phyloP scores from a whole-genome alignment of 2,113 vertebrate genomes.

The Dicentrarchus labrax region DNA sequence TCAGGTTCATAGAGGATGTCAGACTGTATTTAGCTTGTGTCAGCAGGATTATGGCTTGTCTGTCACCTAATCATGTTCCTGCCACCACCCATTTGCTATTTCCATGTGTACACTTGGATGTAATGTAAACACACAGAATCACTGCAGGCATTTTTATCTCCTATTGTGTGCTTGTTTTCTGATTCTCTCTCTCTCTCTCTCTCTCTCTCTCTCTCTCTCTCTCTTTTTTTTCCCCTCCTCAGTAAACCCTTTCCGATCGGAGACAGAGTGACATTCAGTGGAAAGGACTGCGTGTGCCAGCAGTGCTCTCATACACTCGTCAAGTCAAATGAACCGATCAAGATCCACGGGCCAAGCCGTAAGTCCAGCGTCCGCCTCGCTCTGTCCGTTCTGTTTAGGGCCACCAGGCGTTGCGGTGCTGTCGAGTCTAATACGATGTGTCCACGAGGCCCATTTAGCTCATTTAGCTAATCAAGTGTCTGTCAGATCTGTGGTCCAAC shows the following conservation, averaged over 20 bases:
- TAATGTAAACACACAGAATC: constrained; percentile 51
- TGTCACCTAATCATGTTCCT: constrained; percentile 51
- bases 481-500: constrained; percentile 57
- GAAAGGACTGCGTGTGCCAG: constrained; percentile 98
- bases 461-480: constrained; percentile 67
- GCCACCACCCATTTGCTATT: constrained; percentile 49
- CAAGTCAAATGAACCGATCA: constrained; percentile 94
- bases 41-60: constrained; percentile 43
- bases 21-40: constrained; percentile 50
- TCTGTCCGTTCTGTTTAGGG: constrained; percentile 53
- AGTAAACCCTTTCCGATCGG: constrained; percentile 99
- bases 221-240: constrained; percentile 40
- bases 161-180: constrained; percentile 25
- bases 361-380: constrained; percentile 72
- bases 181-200: constrained; percentile 39
- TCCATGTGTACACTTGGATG: constrained; percentile 13
- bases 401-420: constrained; percentile 13
- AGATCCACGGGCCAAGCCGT: constrained; percentile 98
- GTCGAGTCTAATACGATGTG: constrained; percentile 41
- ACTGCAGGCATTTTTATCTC: constrained; percentile 45
- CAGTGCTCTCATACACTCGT: constrained; percentile 93
- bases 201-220: constrained; percentile 37
- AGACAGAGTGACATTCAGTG: constrained; percentile 98
- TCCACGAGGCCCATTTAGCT: constrained; percentile 52
- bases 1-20: constrained; percentile 49